Evolutionary conservation across 2,888 invertebrate genomes (phyloP).

Genomic region (Odontothrips loti): DNA sequence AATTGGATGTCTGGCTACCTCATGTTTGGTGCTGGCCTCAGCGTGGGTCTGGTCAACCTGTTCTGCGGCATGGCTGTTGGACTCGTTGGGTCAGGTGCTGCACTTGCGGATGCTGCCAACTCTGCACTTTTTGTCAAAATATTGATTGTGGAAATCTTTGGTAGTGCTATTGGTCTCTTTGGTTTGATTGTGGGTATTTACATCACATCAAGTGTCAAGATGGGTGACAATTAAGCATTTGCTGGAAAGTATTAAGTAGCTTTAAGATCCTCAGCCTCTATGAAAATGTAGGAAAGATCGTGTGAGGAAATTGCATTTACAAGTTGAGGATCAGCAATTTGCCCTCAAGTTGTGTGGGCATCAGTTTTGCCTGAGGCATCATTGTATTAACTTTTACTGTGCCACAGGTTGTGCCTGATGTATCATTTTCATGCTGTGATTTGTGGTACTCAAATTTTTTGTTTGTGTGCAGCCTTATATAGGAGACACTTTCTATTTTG

Average conservation of each 20-base stretch:
- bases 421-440: not conserved
- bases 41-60: constrained; percentile 92
- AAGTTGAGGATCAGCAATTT: not conserved
- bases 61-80: constrained; percentile 96
- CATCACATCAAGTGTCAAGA: constrained; percentile 76
- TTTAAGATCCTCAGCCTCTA: constrained; percentile 1
- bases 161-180: constrained; percentile 97
- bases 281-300: not conserved
- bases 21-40: constrained; percentile 84
- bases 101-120: constrained; percentile 96
- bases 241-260: not conserved
- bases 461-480: too few relatives aligned
- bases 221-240: constrained; percentile 39
- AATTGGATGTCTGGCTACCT: constrained; percentile 73
- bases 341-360: not conserved
- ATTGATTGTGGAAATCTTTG: constrained; percentile 98
- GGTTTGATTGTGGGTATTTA: constrained; percentile 98
- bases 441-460: too few relatives aligned
- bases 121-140: constrained; percentile 95
- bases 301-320: not conserved
- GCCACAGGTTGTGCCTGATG: not conserved
- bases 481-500: too few relatives aligned
- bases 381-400: not conserved
- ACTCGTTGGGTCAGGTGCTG: constrained; percentile 97
- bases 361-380: not conserved